Evolutionary conservation across 2,113 vertebrate genomes (phyloP).

Genomic region (Telmatochromis sp.): DNA sequence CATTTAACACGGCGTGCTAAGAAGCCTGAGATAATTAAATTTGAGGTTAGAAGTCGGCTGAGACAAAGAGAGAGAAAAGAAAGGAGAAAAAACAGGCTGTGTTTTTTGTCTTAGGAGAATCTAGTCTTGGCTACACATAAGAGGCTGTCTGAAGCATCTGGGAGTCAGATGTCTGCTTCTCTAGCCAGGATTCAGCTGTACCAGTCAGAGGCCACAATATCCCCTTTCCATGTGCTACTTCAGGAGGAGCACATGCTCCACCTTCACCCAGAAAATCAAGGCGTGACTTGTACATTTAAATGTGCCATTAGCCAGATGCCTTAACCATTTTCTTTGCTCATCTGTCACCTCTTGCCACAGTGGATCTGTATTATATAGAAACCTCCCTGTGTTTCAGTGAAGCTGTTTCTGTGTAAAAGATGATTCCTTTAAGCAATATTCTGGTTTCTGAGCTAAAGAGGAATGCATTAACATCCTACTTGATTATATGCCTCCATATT

Average conservation of each 20-base stretch:
- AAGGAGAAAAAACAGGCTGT: background rate
- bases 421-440: background rate
- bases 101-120: background rate
- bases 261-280: background rate
- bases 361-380: background rate
- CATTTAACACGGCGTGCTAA: background rate
- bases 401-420: background rate
- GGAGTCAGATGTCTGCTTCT: slow-evolving; percentile 53
- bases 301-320: background rate
- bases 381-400: background rate
- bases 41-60: background rate
- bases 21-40: background rate
- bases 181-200: background rate
- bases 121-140: slow-evolving; percentile 29
- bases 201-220: slow-evolving; percentile 4
- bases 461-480: background rate
- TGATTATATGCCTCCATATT: background rate
- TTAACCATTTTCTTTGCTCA: background rate
- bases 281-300: background rate
- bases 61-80: background rate
- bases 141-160: slow-evolving; percentile 56
- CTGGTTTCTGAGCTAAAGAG: background rate
- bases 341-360: background rate
- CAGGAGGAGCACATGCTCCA: background rate
- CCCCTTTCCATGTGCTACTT: background rate